Evolutionary conservation across 2,113 vertebrate species (phyloP), one percentile per base, ranked within the genome.

Genomic region (Alectura lathami): DNA sequence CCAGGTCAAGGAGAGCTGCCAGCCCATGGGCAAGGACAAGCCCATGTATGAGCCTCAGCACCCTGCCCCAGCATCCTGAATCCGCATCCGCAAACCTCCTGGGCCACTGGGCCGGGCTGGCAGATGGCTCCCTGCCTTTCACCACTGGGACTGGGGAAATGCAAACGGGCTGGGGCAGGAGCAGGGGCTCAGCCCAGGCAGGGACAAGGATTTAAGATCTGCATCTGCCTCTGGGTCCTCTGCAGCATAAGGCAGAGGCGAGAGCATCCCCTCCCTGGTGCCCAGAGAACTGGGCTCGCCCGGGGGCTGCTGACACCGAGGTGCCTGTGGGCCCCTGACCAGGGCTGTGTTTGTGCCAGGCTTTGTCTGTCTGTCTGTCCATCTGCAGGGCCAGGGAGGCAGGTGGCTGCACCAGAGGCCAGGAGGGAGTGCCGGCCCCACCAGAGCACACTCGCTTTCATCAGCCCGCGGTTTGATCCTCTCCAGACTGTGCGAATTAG

Each of bases 261-360:
- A 70, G 20, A 91, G 40, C n/a, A 72, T 47, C 67, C 47, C 70
- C 24, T n/a, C 45, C 13, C 20, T 5, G 1, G 59, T 48, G 57
- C 16, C 1, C 4, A 23, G 51, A 26, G 3, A 42, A 68, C 85
- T 45, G 64, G 57, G 30, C 17, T 67, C 0, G 0, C 51, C 29
- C 2, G 4, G 60, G 32, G 13, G 54, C 80, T 77, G 63, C 73
- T 51, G 68, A 16, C 13, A 20, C 43, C 1, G 3, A 69, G 43
- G 6, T 20, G 5, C 14, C 56, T 26, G 0, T 24, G 67, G 50
- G 17, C 24, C n/a, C 67, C 29, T 1, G 11, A n/a, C 16, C 1
- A 53, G 3, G 2, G 32, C 51, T 89, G 5, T 0, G 1, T 13
- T 17, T 1, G 1, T 24, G 36, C 56, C 8, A 17, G 56, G 57